Evolutionary conservation across 2,888 invertebrate genomes (phyloP).

Genomic region (Microctonus aethiopoides): DNA sequence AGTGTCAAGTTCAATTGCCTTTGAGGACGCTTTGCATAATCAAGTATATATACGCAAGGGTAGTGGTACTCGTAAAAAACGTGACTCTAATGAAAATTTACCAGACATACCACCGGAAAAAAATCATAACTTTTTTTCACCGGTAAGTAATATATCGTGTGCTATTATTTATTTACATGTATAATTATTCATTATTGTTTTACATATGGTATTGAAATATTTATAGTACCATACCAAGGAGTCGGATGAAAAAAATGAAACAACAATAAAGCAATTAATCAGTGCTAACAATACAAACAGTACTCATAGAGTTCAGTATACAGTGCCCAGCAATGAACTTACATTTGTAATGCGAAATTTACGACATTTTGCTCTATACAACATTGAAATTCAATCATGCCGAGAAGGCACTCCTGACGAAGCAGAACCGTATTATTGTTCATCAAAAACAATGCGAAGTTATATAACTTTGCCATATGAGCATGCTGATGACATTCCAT

Average conservation of each 20-base stretch:
- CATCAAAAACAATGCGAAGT: conserved; percentile 67
- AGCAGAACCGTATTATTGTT: conserved; percentile 69
- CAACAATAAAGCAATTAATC: conserved; percentile 20
- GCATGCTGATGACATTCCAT: conserved; percentile 61
- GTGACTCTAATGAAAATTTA: conserved; percentile 37
- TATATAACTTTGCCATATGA: conserved; percentile 68
- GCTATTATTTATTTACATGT: background rate
- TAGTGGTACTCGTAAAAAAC: conserved; percentile 50
- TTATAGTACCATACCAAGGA: background rate
- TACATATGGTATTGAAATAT: background rate
- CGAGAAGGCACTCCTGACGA: conserved; percentile 71
- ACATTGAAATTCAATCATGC: conserved; percentile 82
- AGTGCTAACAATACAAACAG: conserved; percentile 41
- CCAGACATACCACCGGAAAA: conserved; percentile 17
- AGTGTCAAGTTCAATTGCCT: conserved; percentile 74
- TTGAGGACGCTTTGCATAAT: conserved; percentile 86
- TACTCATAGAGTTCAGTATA: conserved; percentile 46
- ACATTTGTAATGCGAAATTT: conserved; percentile 72
- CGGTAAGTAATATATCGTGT: background rate
- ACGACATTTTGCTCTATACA: conserved; percentile 83
- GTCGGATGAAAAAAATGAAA: background rate
- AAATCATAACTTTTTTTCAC: conserved; percentile 6
- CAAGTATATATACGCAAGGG: conserved; percentile 72
- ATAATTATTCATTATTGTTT: background rate
- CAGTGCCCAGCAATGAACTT: conserved; percentile 52